Percentiles rank a stretch among this genome's conserved stretches.
phyloP scores from a whole-genome alignment of 2,888 invertebrate genomes.

The Eilema caniola region DNA sequence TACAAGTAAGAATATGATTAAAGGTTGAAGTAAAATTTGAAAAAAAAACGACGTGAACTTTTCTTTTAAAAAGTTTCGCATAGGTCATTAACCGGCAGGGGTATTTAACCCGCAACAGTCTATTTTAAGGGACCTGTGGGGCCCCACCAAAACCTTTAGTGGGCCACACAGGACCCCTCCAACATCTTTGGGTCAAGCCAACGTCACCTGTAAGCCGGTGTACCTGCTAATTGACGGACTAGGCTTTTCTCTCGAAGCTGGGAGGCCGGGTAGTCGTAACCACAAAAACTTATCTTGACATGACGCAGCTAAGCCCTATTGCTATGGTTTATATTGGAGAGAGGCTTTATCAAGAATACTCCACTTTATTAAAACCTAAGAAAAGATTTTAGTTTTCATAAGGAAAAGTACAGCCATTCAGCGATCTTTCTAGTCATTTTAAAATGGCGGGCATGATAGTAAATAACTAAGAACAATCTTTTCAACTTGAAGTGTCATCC shows the following conservation, averaged over 20 bases:
- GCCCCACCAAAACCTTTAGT: too few species aligned
- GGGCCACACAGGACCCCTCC: too few species aligned
- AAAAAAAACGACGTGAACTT: neutral
- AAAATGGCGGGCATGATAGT: neutral
- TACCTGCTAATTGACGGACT: conserved; percentile 8
- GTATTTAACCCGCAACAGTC: neutral
- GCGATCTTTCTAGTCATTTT: neutral
- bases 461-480: neutral
- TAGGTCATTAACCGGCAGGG: neutral
- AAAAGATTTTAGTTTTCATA: too few species aligned
- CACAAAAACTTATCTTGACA: too few species aligned
- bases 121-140: neutral
- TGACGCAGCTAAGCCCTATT: too few species aligned
- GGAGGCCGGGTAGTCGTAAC: too few species aligned
- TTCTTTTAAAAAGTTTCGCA: neutral
- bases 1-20: neutral
- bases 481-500: neutral
- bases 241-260: neutral
- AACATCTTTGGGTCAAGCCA: neutral
- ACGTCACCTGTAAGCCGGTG: neutral
- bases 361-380: too few species aligned
- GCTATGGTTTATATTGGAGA: too few species aligned
- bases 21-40: neutral
- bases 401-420: neutral
- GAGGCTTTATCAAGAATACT: too few species aligned